A percentile compares a stretch with the other conserved stretches of the same genome.
Conservation (phyloP, 92 coral and sea anemone genomes). For the Pocillopora grandis region DNA sequence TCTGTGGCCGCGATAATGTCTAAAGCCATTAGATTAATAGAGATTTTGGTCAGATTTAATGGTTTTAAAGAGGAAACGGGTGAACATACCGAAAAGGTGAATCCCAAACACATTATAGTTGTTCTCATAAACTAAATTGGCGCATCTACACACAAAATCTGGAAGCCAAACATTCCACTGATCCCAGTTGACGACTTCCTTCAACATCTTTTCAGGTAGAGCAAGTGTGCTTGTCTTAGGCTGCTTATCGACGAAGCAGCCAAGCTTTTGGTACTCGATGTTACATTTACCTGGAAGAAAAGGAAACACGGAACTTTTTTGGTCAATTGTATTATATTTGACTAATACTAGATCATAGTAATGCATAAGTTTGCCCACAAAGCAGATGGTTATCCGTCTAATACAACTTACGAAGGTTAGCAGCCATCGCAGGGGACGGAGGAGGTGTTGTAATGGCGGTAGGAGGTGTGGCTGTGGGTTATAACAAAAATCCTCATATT, state of each 20-base stretch:
- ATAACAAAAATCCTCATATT: neutral
- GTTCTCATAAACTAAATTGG: slow-evolving; percentile 18
- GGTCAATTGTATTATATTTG: too few species aligned
- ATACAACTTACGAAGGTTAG: neutral
- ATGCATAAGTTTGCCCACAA: too few species aligned
- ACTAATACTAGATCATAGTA: too few species aligned
- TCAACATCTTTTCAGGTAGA: slow-evolving; percentile 15
- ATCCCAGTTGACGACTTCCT: slow-evolving; percentile 18
- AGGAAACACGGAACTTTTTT: neutral
- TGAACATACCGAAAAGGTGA: slow-evolving; percentile 36
- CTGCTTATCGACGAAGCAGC: slow-evolving; percentile 57
- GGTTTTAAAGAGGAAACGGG: neutral
- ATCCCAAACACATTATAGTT: slow-evolving; percentile 46
- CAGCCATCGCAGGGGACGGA: neutral
- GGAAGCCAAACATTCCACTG: slow-evolving; percentile 51
- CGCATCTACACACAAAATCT: slow-evolving; percentile 55
- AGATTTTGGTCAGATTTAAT: neutral
- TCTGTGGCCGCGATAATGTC: too few species aligned
- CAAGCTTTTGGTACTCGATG: slow-evolving; percentile 50
- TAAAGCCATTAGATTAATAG: neutral
- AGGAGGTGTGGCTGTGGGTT: slow-evolving; percentile 4
- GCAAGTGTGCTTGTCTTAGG: neutral
- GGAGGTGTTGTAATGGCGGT: neutral
- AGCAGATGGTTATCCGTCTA: neutral
- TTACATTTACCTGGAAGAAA: slow-evolving; percentile 27